Base-by-base conservation (phyloP, 2,113 vertebrate genomes). In the Prinia subflava region DNA sequence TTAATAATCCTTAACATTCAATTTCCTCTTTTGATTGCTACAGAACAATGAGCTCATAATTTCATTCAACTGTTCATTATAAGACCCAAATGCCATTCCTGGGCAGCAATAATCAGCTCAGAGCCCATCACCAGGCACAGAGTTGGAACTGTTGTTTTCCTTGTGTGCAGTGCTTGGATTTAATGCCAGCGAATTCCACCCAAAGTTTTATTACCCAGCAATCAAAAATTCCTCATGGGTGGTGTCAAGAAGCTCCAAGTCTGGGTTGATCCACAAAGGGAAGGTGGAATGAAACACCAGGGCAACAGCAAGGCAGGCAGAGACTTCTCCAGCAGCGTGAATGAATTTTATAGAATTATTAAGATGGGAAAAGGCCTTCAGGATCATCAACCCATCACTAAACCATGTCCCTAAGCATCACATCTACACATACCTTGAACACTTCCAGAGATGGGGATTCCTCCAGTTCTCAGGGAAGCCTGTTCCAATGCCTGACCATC, bases 1-100 rank as follows among this genome's bases (percentile, higher is more conserved):
- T 95, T 93, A 96, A 95, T 96, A 96, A 96, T 76, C 88, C 55
- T 65, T 87, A 96, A 92, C 84, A 84, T 94, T 94, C 90, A 91
- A 90, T 96, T 93, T 94, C 90, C 74, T 91, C 90, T 88, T 94
- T 83, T 90, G 95, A 93, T 94, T 95, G 68, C 86, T 81, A 39
- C 31, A 86, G 50, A 78, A 78, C 83, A 96, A 77, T 55, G 59
- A 97, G 86, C 83, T 86, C 88, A 37, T 94, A 95, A 97, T 96
- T 95, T 89, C 85, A 94, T 96, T 95, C 92, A 67, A 28, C 63
- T 94, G 79, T 83, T 92, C 89, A 89, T 97, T 96, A 94, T 37
- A 93, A 96, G 79, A 73, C 92, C 79, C 90, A 92, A 95, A 95
- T 94, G 90, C 84, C 88, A 89, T 96, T 92, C 90, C 50, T 88